A percentile compares a stretch with the other conserved stretches of the same genome.
Conservation (phyloP, 2,888 invertebrate genomes). For the Ceriagrion tenellum region DNA sequence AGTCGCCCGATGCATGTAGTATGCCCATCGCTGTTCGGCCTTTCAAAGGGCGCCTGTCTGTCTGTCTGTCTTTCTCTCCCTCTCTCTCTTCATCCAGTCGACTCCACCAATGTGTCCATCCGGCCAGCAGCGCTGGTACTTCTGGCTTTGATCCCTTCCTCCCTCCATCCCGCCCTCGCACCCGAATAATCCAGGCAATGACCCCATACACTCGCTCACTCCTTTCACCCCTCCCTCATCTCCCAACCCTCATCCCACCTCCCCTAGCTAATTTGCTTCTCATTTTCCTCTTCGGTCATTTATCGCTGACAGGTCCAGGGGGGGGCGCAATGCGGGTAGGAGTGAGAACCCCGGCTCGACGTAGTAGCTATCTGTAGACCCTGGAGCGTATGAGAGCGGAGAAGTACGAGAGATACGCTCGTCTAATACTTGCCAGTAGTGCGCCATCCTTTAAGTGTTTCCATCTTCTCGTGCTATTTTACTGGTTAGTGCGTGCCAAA, state of each 20-base stretch:
- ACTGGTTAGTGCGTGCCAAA: too few relatives aligned
- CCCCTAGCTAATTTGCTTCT: background rate
- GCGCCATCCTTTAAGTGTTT: too few relatives aligned
- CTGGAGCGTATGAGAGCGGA: too few relatives aligned
- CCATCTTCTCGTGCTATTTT: too few relatives aligned
- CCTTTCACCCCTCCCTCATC: background rate
- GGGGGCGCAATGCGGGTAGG: too few relatives aligned
- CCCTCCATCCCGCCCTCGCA: background rate
- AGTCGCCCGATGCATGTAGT: background rate
- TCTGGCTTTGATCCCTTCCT: background rate
- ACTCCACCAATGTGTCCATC: background rate
- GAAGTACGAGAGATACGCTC: too few relatives aligned
- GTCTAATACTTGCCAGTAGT: too few relatives aligned
- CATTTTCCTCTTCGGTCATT: background rate
- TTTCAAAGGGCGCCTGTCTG: background rate
- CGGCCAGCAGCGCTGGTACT: background rate
- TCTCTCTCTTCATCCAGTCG: background rate
- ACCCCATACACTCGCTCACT: background rate
- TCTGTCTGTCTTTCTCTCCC: background rate
- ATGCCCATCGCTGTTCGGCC: background rate
- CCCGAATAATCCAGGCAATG: slow-evolving; percentile 20
- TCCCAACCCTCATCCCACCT: background rate
- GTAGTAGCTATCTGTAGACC: too few relatives aligned
- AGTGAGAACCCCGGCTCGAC: too few relatives aligned
- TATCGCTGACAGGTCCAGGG: background rate